Percentiles rank a stretch among this genome's conserved stretches.
Evolutionary conservation across 2,113 vertebrate genomes (phyloP).

Genomic region (Scolopax mira): DNA sequence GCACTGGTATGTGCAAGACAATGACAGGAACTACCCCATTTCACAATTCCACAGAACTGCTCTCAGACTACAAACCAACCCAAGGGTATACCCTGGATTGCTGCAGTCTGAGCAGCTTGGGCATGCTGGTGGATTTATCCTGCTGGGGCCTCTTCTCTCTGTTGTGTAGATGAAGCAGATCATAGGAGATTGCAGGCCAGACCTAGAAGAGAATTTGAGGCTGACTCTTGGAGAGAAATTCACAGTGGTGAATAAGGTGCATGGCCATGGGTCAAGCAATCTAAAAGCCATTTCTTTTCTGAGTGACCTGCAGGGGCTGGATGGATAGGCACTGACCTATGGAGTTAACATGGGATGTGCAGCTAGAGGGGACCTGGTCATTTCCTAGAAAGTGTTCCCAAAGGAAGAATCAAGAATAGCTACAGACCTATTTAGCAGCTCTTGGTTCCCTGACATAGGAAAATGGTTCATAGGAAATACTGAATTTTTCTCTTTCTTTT

Average conservation of each 20-base stretch:
- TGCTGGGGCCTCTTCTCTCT: not conserved
- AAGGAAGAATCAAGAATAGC: not conserved
- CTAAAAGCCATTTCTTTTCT: not conserved
- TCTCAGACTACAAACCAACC: not conserved
- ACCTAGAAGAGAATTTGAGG: not conserved
- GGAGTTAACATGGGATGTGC: not conserved
- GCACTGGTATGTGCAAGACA: not conserved
- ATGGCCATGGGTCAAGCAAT: not conserved
- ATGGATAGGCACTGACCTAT: not conserved
- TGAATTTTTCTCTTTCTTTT: not conserved
- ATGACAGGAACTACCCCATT: not conserved
- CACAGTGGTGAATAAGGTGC: not conserved
- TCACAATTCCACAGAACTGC: not conserved
- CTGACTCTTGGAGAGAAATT: not conserved
- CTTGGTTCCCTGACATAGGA: not conserved
- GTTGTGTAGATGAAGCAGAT: not conserved
- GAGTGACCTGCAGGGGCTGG: not conserved
- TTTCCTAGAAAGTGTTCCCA: not conserved
- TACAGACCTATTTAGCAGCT: fast-evolving
- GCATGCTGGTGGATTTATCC: not conserved
- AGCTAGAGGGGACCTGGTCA: not conserved
- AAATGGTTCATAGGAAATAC: not conserved
- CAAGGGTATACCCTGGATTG: fast-evolving
- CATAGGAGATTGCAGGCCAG: not conserved
- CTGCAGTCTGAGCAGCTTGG: not conserved